Evolutionary conservation across 2,797 vertebrate genomes (phyloP).

Genomic region (Sitta carolinensis): DNA sequence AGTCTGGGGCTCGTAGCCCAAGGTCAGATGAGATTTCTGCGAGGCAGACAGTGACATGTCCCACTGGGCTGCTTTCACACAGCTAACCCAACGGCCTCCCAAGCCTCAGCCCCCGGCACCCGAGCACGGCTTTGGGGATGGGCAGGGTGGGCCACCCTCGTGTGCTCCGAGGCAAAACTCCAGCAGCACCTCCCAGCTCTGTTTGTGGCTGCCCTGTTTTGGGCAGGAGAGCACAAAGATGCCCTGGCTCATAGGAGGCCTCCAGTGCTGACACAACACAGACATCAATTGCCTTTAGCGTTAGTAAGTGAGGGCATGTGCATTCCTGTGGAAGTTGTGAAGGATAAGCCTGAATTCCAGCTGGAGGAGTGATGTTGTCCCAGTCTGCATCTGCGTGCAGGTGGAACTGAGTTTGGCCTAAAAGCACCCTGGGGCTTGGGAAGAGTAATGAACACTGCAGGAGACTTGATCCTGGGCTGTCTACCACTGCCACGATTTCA

Average conservation of each 20-base stretch:
- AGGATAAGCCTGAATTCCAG: not conserved
- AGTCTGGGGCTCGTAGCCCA: slow-evolving; percentile 58
- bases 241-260: not conserved
- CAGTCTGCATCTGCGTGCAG: not conserved
- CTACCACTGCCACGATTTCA: not conserved
- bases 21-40: slow-evolving; percentile 56
- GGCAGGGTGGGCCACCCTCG: not conserved
- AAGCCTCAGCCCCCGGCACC: not conserved
- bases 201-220: not conserved
- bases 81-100: not conserved
- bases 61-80: not conserved
- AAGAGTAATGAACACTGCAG: not conserved
- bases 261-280: not conserved
- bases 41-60: slow-evolving; percentile 5
- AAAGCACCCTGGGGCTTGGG: not conserved
- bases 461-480: not conserved
- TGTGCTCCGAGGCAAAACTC: not conserved
- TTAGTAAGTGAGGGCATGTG: not conserved
- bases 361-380: not conserved
- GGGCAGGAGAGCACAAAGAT: not conserved
- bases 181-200: not conserved
- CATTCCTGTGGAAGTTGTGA: not conserved
- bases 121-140: not conserved
- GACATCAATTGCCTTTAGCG: not conserved
- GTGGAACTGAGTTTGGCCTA: not conserved